Percentiles rank a stretch among this genome's conserved stretches.
Conservation (phyloP, 2,113 vertebrate species). For the Petromus typicus region DNA sequence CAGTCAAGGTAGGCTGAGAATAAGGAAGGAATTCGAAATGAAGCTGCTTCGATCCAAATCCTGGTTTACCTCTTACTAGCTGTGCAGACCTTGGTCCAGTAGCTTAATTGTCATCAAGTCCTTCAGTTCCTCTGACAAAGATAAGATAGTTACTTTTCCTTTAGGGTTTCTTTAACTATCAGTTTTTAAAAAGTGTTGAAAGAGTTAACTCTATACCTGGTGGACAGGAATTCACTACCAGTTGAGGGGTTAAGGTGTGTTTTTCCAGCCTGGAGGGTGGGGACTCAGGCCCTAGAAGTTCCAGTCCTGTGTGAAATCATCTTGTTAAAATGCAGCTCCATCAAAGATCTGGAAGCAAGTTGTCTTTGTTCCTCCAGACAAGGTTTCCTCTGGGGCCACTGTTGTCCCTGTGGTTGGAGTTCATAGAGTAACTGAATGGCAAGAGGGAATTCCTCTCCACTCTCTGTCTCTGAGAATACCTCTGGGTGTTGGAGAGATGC, state of each 20-base stretch:
- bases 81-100: not conserved
- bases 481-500: slow-evolving; percentile 52
- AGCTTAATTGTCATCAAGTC: not conserved
- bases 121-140: slow-evolving; percentile 35
- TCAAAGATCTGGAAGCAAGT: not conserved
- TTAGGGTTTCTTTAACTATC: slow-evolving; percentile 27
- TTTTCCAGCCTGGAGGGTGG: not conserved
- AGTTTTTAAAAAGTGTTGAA: not conserved
- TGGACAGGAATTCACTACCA: not conserved
- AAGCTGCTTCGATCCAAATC: not conserved
- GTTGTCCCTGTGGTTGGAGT: slow-evolving; percentile 64
- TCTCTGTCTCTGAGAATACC: slow-evolving; percentile 64
- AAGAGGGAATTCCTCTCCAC: slow-evolving; percentile 63
- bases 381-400: slow-evolving; percentile 64
- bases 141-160: not conserved
- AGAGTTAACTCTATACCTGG: not conserved
- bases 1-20: not conserved
- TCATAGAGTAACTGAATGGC: slow-evolving; percentile 71
- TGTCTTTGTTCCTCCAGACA: slow-evolving; percentile 8
- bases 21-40: slow-evolving; percentile 14
- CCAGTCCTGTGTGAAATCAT: not conserved
- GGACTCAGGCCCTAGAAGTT: not conserved
- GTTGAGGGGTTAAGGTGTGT: not conserved
- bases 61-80: not conserved
- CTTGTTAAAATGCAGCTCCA: not conserved